Base-by-base conservation (phyloP, 2,888 invertebrate genomes). In the Lochmaea crataegi region DNA sequence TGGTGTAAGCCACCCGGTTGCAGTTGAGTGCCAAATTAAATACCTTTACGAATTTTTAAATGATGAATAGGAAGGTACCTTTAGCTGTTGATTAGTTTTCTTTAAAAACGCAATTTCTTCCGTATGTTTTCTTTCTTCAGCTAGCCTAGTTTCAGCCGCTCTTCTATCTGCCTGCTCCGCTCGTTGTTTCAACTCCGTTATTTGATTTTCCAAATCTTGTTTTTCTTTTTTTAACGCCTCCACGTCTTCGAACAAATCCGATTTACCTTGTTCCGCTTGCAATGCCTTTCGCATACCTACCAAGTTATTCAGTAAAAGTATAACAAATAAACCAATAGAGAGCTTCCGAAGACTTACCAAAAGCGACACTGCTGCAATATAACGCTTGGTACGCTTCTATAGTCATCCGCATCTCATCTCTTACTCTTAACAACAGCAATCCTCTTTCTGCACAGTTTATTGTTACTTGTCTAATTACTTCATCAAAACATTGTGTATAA, bases 401-500 rank as follows among this genome's bases (percentile, higher is more conserved):
- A 0, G 98, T 98, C 93, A 99, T 97, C 77, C 94, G 91, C 72
- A 98, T 94, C 88, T 99, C 99, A 85, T 99, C 98, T 26, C 99
- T 90, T 5, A 99, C 95, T 80, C 98, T 90, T 68, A 98, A 88
- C 65, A 99, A 87, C 7, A 99, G 88, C n/a, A 99, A 89, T 3
- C 99, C 99, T 80, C 98, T 90, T 88, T 99, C 99, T 0, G 96
- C 95, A 85, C 99, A 99, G 85, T 97, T 98, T 63, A 99, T 95
- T 6, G 99, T 98, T 32, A 98, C 97, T 90, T 99, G 93, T n/a
- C 96, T 90, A 81, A 96, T 96, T 56, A 96, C 88, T 88, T 96
- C 96, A 87, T 96, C 97, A 86, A 98, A 98, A 86, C 97, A 98
- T 86, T 98, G 98, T 0, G 96, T 95, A 85, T 98, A 98, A 0